Evolutionary conservation across 2,797 vertebrate species (phyloP).

Genomic region (Leptatherina wallacei): DNA sequence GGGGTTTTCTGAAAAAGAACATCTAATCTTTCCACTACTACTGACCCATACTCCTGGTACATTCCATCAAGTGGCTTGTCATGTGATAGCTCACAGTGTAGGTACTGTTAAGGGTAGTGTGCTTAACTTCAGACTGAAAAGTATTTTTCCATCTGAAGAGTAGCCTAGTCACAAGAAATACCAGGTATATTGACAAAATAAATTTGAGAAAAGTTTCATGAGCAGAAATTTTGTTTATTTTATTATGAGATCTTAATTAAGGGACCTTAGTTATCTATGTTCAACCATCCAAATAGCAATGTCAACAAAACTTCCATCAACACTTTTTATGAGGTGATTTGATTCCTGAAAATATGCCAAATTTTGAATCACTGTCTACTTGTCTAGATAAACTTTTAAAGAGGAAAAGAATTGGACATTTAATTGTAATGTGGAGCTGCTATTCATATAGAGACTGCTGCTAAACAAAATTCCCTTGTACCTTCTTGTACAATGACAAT

Average conservation of each 20-base stretch:
- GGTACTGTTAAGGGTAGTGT: not conserved
- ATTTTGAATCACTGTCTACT: not conserved
- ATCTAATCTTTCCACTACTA: slow-evolving; percentile 20
- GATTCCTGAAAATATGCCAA: not conserved
- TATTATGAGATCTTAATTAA: no score
- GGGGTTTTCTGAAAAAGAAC: no score
- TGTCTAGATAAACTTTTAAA: not conserved
- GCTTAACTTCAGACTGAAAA: not conserved
- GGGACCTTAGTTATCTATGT: no score
- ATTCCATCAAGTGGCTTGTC: slow-evolving; percentile 33
- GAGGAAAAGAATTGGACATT: slow-evolving; percentile 11
- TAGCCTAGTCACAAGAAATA: no score
- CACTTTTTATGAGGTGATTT: not conserved
- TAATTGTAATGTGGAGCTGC: no score
- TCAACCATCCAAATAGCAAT: not conserved
- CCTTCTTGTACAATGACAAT: no score
- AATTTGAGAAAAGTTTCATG: not conserved
- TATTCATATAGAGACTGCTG: no score
- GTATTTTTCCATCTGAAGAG: not conserved
- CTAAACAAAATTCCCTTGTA: no score
- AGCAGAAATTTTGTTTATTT: no score
- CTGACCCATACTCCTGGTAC: slow-evolving; percentile 36
- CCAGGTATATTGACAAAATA: not conserved
- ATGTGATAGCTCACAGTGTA: slow-evolving; percentile 54
- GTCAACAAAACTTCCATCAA: not conserved